Evolutionary conservation across 2,113 vertebrate genomes (phyloP), one percentile per base, ranked within the genome.

Genomic region (Ia io): DNA sequence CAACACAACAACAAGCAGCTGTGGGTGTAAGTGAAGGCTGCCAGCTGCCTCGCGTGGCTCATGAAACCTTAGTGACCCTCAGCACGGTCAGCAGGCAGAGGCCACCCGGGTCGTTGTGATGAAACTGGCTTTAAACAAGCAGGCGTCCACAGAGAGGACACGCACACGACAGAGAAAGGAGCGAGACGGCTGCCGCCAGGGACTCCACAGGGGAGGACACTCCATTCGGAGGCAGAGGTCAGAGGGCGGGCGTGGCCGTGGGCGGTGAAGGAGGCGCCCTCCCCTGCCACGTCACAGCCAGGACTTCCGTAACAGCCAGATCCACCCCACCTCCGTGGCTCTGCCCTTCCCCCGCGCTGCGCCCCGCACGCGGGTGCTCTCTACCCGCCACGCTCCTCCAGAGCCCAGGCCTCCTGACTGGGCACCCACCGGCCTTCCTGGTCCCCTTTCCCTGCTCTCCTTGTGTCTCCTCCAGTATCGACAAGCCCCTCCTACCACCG

Each of bases 141-240:
- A 9, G 69, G 65, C 0, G 0, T 0, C 11, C 67, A 28, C 22
- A 37, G 18, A 32, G 22, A 20, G 18, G 37, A 4, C 12, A 47
- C 3, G 49, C 49, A 13, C 1, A 0, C 10, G 49, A 23, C 37
- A 67, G 40, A 63, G 32, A 65, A 84, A n/a, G 13, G 35, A 70
- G 14, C 11, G 0, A 10, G 44, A 11, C 8, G 44, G 83, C 28
- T 23, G 35, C 25, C 32, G 17, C n/a, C 61, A 25, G 30, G 61
- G 49, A 20, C 71, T 35, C 1, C 6, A 35, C 14, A 23, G 74
- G n/a, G 82, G 35, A 22, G 59, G 22, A 40, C 49, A 12, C 74
- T 69, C 73, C 44, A 22, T 6, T 42, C 42, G 65, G 3, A 77
- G 59, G 42, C 0, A 0, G 47, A 44, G 30, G 61, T 30, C 69